Evolutionary conservation across 2,888 invertebrate species (phyloP), one percentile per base, ranked within the genome.

Genomic region (Fabriciana adippe): DNA sequence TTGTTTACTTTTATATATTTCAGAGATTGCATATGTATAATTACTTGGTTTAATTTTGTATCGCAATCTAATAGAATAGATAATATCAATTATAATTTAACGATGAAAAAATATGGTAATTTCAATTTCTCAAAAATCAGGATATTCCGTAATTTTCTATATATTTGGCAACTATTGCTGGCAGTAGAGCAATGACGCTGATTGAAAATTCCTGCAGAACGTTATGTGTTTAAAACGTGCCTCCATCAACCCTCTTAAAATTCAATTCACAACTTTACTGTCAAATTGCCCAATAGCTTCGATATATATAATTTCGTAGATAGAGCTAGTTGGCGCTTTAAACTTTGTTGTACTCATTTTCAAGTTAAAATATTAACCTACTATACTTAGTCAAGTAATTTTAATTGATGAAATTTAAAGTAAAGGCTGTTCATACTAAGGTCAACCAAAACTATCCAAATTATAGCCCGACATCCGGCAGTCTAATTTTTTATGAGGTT

Each of bases 191-290:
- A 50, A 51, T 61, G 60, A 51, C 51, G 60, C 51, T 61, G 60
- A 61, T 61, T 61, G 60, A 61, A 61, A 61, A 61, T 61, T 61
- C 60, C 60, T 61, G 50, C 50, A 16, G 51, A 51, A 61, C 51
- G 51, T 51, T 61, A 48, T 48, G 51, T 61, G 60, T 48, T 59
- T 59, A 59, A 66, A 57, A 54, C 53, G 65, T 59, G 60, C 60
- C 51, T 66, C 59, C 47, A 59, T 59, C 65, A 45, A 35, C 53
- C 47, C 53, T 66, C 53, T 66, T 66, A 66, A 59, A 66, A 66
- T 66, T 66, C 65, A 66, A 47, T 59, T 54, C 65, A 59, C 65
- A 59, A 26, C 53, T 57, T 57, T 54, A 47, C 53, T 54, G 51
- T 65, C 18, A 53, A 59, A 66, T 54, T 53, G 57, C 11, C 47